Conservation (phyloP, 2,888 invertebrate species). For the Drosophila kambysellisi region DNA sequence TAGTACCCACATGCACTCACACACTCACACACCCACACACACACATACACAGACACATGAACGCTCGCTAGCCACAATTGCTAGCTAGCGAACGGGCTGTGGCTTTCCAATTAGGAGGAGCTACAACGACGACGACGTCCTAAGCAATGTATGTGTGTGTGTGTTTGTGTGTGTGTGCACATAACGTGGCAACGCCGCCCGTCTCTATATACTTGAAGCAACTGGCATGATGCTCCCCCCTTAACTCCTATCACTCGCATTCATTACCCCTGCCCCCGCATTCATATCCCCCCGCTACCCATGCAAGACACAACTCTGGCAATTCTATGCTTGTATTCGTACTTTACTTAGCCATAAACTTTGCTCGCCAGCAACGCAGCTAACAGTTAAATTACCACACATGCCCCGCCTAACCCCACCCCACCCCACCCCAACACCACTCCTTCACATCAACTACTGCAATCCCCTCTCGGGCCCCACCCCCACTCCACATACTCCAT, state of each 20-base stretch:
- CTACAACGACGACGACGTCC: conserved; percentile 71
- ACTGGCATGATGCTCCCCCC: conserved; percentile 3
- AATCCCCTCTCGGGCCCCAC: background rate
- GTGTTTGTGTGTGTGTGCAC: conserved; percentile 35
- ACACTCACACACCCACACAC: conserved; percentile 4
- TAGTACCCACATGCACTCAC: background rate
- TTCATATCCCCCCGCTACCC: background rate
- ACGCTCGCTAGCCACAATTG: conserved; percentile 69
- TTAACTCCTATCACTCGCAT: conserved; percentile 2
- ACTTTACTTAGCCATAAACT: conserved; percentile 81
- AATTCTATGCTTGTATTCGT: conserved; percentile 65
- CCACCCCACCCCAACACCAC: background rate
- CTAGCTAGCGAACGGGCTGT: conserved; percentile 59
- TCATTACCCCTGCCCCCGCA: background rate
- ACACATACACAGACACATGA: conserved; percentile 2
- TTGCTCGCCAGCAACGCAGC: conserved; percentile 77
- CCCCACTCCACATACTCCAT: background rate
- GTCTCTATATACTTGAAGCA: conserved; percentile 47
- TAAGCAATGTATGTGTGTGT: conserved; percentile 52
- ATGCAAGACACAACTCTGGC: conserved; percentile 45
- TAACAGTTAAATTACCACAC: conserved; percentile 81
- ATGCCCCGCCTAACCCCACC: conserved; percentile 63
- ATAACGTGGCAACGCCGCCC: conserved; percentile 46
- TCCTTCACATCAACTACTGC: background rate
- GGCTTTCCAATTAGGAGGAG: conserved; percentile 81